Percentiles rank a stretch among this genome's conserved stretches.
phyloP scores from a whole-genome alignment of 2,888 invertebrate genomes.

The Gastracanthus pulcherrimus region DNA sequence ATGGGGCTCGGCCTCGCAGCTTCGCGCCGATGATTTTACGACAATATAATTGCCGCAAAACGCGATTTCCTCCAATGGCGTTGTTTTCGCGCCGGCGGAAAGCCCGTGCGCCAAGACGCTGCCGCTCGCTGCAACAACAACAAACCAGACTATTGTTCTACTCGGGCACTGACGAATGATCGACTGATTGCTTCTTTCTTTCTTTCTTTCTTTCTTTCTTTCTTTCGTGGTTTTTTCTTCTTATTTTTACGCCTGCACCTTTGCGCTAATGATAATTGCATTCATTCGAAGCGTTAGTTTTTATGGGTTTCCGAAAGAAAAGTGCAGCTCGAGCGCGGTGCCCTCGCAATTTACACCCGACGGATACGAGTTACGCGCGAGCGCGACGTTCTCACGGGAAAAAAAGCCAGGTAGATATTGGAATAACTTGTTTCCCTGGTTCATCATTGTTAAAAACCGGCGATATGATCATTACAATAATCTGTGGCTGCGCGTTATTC shows the following conservation, averaged over 20 bases:
- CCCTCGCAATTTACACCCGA: too few species aligned
- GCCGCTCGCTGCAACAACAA: slow-evolving; percentile 18
- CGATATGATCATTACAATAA: slow-evolving; percentile 46
- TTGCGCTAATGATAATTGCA: slow-evolving; percentile 32
- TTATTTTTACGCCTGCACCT: slow-evolving; percentile 8
- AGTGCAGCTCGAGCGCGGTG: too few species aligned
- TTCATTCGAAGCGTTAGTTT: slow-evolving; percentile 24
- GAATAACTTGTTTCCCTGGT: slow-evolving; percentile 53
- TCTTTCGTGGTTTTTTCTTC: background rate
- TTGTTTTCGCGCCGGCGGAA: slow-evolving; percentile 53
- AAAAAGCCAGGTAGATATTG: slow-evolving; percentile 9
- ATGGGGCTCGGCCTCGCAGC: background rate
- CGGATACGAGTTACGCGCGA: slow-evolving; percentile 4
- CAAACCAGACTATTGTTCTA: slow-evolving; percentile 44
- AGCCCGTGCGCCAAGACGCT: background rate
- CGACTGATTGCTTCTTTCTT: slow-evolving; percentile 51
- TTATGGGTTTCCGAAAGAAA: too few species aligned
- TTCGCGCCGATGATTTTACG: slow-evolving; percentile 67
- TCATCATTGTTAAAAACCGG: slow-evolving; percentile 41
- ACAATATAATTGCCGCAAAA: slow-evolving; percentile 66
- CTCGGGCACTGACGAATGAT: slow-evolving; percentile 11
- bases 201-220: too few species aligned
- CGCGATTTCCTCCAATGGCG: slow-evolving; percentile 60
- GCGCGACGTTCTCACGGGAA: slow-evolving; percentile 56
- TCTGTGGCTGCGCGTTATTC: background rate